A percentile compares a stretch with the other conserved stretches of the same genome.
phyloP scores from a whole-genome alignment of 2,113 vertebrate species.

The Vulpes lagopus region DNA sequence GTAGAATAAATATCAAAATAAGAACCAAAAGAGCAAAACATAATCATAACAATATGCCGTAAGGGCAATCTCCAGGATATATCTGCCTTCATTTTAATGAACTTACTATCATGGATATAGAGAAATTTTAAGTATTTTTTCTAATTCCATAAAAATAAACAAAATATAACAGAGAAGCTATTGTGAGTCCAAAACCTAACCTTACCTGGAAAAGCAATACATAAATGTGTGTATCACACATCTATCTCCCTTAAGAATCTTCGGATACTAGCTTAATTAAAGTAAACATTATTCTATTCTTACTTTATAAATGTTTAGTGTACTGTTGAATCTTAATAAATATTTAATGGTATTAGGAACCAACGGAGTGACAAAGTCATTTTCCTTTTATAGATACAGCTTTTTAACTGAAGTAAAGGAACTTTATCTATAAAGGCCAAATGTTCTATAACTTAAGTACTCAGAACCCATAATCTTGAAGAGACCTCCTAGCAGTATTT shows the following conservation, averaged over 20 bases:
- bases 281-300: conserved; percentile 50
- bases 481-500: not conserved
- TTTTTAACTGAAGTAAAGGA: conserved; percentile 48
- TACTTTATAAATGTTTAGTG: conserved; percentile 7
- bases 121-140: not conserved
- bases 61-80: not conserved
- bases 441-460: conserved; percentile 31
- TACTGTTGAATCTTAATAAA: conserved; percentile 61
- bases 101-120: not conserved
- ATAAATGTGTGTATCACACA: not conserved
- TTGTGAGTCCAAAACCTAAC: not conserved
- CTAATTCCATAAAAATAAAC: not conserved
- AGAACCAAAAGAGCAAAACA: conserved; percentile 13
- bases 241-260: not conserved
- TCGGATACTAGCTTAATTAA: conserved; percentile 62
- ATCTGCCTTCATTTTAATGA: not conserved
- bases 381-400: conserved; percentile 58
- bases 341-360: conserved; percentile 69
- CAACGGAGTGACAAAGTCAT: conserved; percentile 53
- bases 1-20: not conserved
- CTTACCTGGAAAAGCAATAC: not conserved
- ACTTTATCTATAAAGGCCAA: conserved; percentile 55
- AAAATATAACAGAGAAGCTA: not conserved
- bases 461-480: conserved; percentile 52
- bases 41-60: not conserved